These are phyloP conservation scores for Chydorus sphaericus DNA, from an alignment of 2,888 invertebrate genomes.

Conservation along the genomic window DNA sequence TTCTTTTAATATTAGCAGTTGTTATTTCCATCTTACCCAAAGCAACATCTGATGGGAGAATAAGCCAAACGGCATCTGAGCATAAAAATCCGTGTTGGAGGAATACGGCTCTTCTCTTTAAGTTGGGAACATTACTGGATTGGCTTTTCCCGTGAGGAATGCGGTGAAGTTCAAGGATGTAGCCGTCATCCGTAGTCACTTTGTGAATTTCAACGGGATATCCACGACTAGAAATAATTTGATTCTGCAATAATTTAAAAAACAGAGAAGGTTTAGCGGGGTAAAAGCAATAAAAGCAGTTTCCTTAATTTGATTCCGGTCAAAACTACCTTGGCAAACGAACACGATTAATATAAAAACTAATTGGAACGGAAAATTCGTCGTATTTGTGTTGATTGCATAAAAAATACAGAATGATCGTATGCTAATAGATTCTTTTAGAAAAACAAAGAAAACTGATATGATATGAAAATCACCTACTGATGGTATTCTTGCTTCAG, in stretches of 20 bases:
- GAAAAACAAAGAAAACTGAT: too few species aligned
- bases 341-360: too few species aligned
- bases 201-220: conserved; percentile 16
- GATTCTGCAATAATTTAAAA: conserved; percentile 5
- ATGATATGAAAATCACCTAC: too few species aligned
- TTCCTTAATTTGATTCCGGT: too few species aligned
- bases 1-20: background rate
- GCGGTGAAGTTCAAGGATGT: conserved; percentile 12
- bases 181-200: conserved; percentile 15
- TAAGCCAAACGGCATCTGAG: conserved; percentile 31
- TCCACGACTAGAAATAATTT: conserved; percentile 14
- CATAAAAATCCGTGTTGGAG: conserved; percentile 35
- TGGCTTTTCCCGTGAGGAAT: conserved; percentile 3
- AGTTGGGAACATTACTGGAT: background rate
- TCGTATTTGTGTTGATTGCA: too few species aligned
- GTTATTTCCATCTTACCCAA: conserved; percentile 22
- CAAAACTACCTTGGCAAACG: too few species aligned
- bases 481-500: too few species aligned
- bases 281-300: too few species aligned
- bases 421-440: too few species aligned
- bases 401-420: too few species aligned
- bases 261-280: too few species aligned
- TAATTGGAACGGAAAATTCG: too few species aligned
- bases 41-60: conserved; percentile 30
- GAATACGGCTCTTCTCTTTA: conserved; percentile 32